Base-by-base conservation (phyloP, 2,888 invertebrate species). In the Helleia helle region DNA sequence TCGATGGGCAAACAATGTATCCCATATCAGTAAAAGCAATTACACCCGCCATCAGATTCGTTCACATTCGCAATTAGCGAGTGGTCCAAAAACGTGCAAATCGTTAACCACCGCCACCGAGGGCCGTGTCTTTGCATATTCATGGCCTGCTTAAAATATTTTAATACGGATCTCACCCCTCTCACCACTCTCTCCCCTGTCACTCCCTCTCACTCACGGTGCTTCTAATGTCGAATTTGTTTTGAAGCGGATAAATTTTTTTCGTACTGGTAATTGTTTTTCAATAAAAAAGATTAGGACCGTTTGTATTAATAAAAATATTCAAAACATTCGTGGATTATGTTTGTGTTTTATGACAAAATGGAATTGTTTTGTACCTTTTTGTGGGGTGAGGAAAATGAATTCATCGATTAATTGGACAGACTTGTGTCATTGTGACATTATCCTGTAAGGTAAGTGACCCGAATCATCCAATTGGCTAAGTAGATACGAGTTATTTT, bases 121-220 rank as follows among this genome's bases (percentile, higher is more conserved):
- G 73, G 59, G 71, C 60, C 83, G 83, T 84, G 83, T 74, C 77
- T 71, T 72, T 80, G 83, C 83, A 84, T 84, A 84, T 84, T 84
- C 83, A 83, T 83, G 72, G 77, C 75, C 83, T 83, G 71, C 69
- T 83, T 83, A 83, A 80, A 83, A 83, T 83, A 83, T 83, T 83
- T 83, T 83, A 83, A 83, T 77, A 73, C 70, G 71, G 71, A 66
- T 71, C 71, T 68, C 61, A 71, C 71, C 61, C 64, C 64, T 55
- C 65, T 65, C 63, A 71, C 62, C 76, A n/a, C n/a, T n/a, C n/a
- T n/a, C n/a, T n/a, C n/a, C n/a, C n/a, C n/a, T n/a, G n/a, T n/a
- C n/a, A n/a, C n/a, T n/a, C n/a, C n/a, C n/a, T n/a, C n/a, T n/a
- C n/a, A n/a, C n/a, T n/a, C n/a, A n/a, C n/a, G n/a, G n/a, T n/a